Percentiles rank a stretch among this genome's conserved stretches.
phyloP scores from a whole-genome alignment of 2,797 vertebrate genomes.

The Poecilia picta region DNA sequence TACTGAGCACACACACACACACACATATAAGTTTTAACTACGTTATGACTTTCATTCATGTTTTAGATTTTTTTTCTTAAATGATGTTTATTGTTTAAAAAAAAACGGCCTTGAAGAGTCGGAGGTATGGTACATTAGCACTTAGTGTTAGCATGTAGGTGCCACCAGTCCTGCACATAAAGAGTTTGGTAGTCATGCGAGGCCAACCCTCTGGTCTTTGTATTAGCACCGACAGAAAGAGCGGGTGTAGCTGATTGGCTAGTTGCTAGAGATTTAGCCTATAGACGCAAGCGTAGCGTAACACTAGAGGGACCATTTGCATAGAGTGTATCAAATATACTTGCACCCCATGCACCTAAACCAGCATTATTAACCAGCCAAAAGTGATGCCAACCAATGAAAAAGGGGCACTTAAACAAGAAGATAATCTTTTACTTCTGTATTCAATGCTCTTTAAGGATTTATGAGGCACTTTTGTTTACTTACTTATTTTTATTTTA shows the following conservation, averaged over 20 bases:
- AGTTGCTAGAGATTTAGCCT: constrained; percentile 73
- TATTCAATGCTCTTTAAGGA: constrained; percentile 65
- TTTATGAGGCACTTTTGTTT: constrained; percentile 74
- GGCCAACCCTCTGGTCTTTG: constrained; percentile 60
- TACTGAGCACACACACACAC: constrained; percentile 70
- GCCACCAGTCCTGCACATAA: constrained; percentile 71
- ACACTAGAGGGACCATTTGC: constrained; percentile 76
- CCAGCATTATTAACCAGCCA: constrained; percentile 86
- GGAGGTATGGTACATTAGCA: constrained; percentile 83
- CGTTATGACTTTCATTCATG: constrained; percentile 74
- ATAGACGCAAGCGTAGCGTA: constrained; percentile 71
- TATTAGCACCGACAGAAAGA: constrained; percentile 58
- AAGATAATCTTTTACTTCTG: constrained; percentile 66
- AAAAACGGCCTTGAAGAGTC: constrained; percentile 72
- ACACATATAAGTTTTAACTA: constrained; percentile 68
- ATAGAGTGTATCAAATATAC: constrained; percentile 75
- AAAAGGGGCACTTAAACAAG: constrained; percentile 73
- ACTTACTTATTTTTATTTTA: constrained; percentile 40
- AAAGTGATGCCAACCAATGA: constrained; percentile 78
- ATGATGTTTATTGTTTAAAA: constrained; percentile 58
- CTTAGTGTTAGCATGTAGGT: constrained; percentile 84
- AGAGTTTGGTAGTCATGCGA: constrained; percentile 65
- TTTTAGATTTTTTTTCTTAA: constrained; percentile 62
- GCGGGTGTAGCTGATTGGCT: constrained; percentile 76
- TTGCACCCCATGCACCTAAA: constrained; percentile 81